Evolutionary conservation across 2,888 invertebrate species (phyloP), one percentile per base, ranked within the genome.

Genomic region (Flexamia atlantica): DNA sequence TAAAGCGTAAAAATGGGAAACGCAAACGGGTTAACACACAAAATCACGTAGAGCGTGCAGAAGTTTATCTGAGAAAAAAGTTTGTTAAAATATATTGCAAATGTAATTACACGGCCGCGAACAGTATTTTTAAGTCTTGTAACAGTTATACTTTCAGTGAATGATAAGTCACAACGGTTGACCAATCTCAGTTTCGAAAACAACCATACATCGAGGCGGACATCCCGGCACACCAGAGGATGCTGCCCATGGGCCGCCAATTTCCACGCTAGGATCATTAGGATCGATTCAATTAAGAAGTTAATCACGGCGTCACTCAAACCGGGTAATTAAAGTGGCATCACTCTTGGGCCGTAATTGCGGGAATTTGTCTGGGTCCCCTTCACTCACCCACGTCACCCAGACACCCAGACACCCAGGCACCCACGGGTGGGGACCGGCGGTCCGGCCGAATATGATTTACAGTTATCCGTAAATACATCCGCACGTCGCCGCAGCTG

Each of bases 271-370:
- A 9, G 3, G 74, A 46, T 76, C 74, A 76, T 76, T 76, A 76
- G 46, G 74, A 76, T 76, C 74, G 74, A 76, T 76, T 76, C 74
- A 76, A 76, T 76, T 76, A 76, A 46, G 74, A 46, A 76, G 74
- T 46, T 76, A 76, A 76, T 76, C 74, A 46, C 42, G 12, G 28
- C 74, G 74, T 76, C 74, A 76, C 46, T 76, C 74, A 76, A 76
- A 46, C 40, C n/a, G 46, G 46, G 50, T 76, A 46, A 76, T 76
- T 76, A 76, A 76, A 76, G 74, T 46, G 74, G 74, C 74, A 76
- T 76, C 74, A 76, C 40, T 76, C 74, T 76, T 28, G 50, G 40
- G 25, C 72, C 32, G 32, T 70, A 70, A 70, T 70, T 32, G 70
- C 30, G 70, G 17, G 70, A 36, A 32, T 70, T 50, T 50, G 57